Conservation (phyloP, 2,797 vertebrate species). For the Cuculus canorus region DNA sequence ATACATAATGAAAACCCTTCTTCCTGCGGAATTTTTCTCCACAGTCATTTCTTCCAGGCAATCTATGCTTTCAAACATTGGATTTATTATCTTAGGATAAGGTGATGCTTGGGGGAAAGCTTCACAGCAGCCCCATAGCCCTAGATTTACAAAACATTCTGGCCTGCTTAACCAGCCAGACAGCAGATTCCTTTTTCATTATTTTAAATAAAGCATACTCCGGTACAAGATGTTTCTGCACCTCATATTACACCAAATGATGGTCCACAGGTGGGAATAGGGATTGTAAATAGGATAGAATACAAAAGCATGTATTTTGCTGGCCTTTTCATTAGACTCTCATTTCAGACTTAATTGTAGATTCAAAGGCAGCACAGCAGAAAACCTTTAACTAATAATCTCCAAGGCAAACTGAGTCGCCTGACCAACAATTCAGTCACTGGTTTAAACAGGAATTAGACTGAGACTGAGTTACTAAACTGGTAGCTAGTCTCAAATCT, state of each 20-base stretch:
- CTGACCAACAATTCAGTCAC: background rate
- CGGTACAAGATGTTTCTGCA: background rate
- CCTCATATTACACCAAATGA: background rate
- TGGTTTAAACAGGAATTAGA: background rate
- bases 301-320: background rate
- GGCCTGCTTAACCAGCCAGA: background rate
- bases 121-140: background rate
- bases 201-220: background rate
- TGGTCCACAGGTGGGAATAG: background rate
- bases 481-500: background rate
- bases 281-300: background rate
- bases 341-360: background rate
- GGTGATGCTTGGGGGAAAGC: background rate
- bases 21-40: background rate
- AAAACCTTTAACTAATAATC: background rate
- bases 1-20: background rate
- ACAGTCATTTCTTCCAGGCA: background rate
- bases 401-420: accelerated
- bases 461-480: background rate
- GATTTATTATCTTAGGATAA: background rate
- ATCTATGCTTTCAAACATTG: background rate
- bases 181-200: background rate
- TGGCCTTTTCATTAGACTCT: background rate
- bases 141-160: background rate
- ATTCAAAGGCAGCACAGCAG: background rate